Percentiles rank a stretch among this genome's conserved stretches.
Evolutionary conservation across 2,888 invertebrate species (phyloP).

Genomic region (Choristoneura rosaceana): DNA sequence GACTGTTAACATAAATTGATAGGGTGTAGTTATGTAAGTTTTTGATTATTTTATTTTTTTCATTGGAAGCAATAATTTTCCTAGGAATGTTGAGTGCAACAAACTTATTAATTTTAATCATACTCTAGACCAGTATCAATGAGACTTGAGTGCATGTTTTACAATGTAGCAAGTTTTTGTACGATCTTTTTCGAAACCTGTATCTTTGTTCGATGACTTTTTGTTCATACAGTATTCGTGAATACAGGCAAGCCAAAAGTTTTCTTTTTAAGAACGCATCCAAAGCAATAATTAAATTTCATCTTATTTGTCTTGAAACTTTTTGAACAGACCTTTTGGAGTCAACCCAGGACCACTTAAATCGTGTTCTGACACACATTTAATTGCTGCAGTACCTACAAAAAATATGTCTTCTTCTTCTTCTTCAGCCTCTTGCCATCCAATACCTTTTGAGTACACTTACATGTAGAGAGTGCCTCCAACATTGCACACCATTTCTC

Average conservation of each 20-base stretch:
- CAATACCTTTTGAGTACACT: no score
- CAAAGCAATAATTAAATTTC: neutral
- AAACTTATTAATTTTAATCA: neutral
- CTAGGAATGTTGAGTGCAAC: neutral
- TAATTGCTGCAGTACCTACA: no score
- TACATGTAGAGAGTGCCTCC: no score
- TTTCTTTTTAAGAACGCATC: neutral
- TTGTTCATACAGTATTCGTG: neutral
- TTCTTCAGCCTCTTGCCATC: no score
- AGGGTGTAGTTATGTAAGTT: neutral
- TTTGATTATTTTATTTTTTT: slow-evolving; percentile 13
- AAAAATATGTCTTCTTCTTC: no score
- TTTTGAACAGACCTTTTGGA: no score
- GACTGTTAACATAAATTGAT: slow-evolving; percentile 26
- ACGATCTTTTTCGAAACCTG: neutral
- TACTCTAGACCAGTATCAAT: neutral
- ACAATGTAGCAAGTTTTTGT: neutral
- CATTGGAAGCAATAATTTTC: neutral
- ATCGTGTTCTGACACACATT: no score
- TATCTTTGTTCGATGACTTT: slow-evolving; percentile 4
- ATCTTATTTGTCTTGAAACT: neutral
- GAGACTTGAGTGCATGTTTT: neutral
- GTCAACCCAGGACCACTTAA: no score
- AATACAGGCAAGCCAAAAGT: neutral
- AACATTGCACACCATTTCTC: no score